Base-by-base conservation (phyloP, 2,797 vertebrate genomes). In the Perodicticus potto region DNA sequence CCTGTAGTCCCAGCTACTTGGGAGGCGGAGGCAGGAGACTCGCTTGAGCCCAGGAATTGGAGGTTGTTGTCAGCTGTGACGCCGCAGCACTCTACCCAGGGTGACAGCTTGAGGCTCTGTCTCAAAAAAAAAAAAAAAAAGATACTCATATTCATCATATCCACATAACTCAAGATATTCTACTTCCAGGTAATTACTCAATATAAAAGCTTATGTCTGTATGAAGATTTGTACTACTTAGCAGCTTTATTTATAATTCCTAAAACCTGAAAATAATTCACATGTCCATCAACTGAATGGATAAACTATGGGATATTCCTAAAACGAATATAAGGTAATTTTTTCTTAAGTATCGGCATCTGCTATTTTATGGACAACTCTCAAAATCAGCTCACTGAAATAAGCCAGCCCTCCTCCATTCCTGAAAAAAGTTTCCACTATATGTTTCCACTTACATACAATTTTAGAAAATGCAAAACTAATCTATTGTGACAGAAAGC, bases 381-480 rank as follows among this genome's bases (percentile, higher is more conserved):
- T 78, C 23, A 61, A 53, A 93, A 74, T 73, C 61, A 85, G 23
- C 45, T 92, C n/a, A 59, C 49, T 89, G 29, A 89, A 94, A 57
- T 16, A 92, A 81, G 49, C 25, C 67, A 94, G 19, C 0, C 27
- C 37, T 85, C 3, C 10, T 32, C 53, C 65, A 63, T 49, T 37
- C 17, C 45, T 4, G 5, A 32, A n/a, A 74, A 43, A 16, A 70
- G 53, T 90, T 70, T 29, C 76, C 72, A 92, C 29, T 63, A 3
- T 49, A n/a, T 40, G 7, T 82, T 45, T 72, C 32, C 59, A 77
- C 13, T 72, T 77, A 65, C 0, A 82, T 25, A 93, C 63, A 81
- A 55, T 32, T 86, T 91, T 40, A 73, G 57, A 89, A 92, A 91
- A 85, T n/a, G 40, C 14, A 91, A 91, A 88, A 67, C n/a, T 82